Base-by-base conservation (phyloP, 2,113 vertebrate species). In the Gobio gobio region DNA sequence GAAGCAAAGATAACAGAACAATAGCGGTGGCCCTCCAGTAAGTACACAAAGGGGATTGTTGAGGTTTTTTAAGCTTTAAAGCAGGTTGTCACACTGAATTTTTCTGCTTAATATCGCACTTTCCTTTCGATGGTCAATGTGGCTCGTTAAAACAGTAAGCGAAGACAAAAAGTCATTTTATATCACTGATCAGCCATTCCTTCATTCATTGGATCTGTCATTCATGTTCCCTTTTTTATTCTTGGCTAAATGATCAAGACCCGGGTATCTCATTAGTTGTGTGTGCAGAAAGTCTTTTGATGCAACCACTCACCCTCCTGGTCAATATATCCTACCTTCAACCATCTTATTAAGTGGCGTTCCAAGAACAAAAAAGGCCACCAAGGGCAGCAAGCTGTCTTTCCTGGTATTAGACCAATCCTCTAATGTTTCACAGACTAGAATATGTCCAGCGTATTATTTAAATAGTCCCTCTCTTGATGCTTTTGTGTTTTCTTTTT, bases 391-490 rank as follows among this genome's bases (percentile, higher is more conserved):
- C 90, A 87, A 82, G 9, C 75, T 40, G 86, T 87, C 88, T 93
- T 54, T 84, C 86, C 82, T 47, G 36, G 74, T 82, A 86, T 94
- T 89, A 94, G 92, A 91, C 89, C 88, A 88, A 86, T 54, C 86
- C 90, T 93, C 89, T 90, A 88, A 91, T 90, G 90, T 93, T 93
- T 80, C 33, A 66, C 82, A 54, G 91, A 91, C 91, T 90, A 90
- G 90, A 93, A 93, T 92, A 89, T 93, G 91, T 93, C 91, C 93
- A 92, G 90, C 79, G 73, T 91, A 92, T 93, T 94, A 94, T 94
- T 94, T 88, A 92, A 92, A 92, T 92, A 90, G 61, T 85, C 47
- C 22, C 90, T 92, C 92, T 90, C 90, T 86, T 89, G 88, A 91
- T 83, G 89, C 88, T 90, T 92, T 90, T 91, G 18, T 56, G 2